These are phyloP conservation scores for Trissonchulus sp. DNA, from an alignment of 2,888 invertebrate species.

Conservation along the genomic window DNA sequence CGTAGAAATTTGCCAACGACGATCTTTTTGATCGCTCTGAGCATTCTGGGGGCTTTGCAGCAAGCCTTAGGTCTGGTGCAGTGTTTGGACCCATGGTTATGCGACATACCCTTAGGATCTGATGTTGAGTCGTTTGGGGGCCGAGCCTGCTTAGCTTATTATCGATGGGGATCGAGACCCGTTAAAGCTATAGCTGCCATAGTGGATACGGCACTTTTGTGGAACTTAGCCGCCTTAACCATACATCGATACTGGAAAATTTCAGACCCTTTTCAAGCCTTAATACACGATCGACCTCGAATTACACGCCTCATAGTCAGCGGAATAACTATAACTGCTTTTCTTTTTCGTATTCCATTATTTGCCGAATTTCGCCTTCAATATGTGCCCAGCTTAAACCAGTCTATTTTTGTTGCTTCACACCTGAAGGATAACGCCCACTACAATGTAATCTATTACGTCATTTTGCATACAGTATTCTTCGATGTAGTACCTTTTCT, in stretches of 20 bases:
- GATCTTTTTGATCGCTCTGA: neutral
- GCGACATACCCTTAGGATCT: neutral
- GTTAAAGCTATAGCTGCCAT: neutral
- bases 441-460: slow-evolving; percentile 19
- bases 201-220: slow-evolving; percentile 25
- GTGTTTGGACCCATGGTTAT: neutral
- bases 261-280: slow-evolving; percentile 19
- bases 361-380: slow-evolving; percentile 11
- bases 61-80: neutral
- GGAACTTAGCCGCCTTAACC: slow-evolving; percentile 24
- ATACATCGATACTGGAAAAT: slow-evolving; percentile 29
- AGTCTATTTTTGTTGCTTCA: neutral
- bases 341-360: slow-evolving; percentile 15
- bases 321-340: neutral
- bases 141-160: neutral
- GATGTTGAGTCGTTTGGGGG: neutral
- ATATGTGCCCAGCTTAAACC: neutral
- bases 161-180: neutral
- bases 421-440: neutral
- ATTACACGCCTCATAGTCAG: neutral
- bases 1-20: neutral
- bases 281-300: slow-evolving; percentile 4
- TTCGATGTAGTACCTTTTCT: slow-evolving; percentile 22
- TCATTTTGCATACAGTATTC: neutral
- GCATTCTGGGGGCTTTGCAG: neutral